Conservation (phyloP, 2,888 invertebrate species). For the Acronicta alni region DNA sequence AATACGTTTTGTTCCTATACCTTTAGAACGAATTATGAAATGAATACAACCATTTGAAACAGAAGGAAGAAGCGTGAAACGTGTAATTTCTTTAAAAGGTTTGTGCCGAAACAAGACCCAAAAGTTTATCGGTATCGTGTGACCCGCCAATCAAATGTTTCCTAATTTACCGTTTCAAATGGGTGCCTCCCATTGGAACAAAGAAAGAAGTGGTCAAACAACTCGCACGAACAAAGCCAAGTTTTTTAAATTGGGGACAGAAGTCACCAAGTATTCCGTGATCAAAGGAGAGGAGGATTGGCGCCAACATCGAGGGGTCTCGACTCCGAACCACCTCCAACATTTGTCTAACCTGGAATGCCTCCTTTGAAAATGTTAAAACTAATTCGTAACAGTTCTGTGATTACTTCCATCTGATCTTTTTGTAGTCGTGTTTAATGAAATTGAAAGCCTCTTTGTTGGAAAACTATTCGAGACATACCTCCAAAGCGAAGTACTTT, state of each 20-base stretch:
- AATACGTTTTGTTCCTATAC: conserved; percentile 41
- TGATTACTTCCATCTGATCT: conserved; percentile 72
- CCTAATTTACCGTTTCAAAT: conserved; percentile 70
- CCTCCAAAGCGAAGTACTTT: conserved; percentile 57
- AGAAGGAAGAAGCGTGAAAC: conserved; percentile 42
- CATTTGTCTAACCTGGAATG: conserved; percentile 84
- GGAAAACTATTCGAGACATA: conserved; percentile 70
- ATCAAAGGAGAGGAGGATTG: conserved; percentile 76
- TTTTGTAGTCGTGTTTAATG: conserved; percentile 77
- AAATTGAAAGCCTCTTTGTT: conserved; percentile 73
- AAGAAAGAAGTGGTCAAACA: conserved; percentile 73
- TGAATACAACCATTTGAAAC: conserved; percentile 60
- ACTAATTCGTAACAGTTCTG: conserved; percentile 82
- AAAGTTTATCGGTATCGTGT: conserved; percentile 65
- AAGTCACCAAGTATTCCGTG: conserved; percentile 73
- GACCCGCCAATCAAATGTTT: conserved; percentile 69
- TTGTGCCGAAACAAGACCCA: conserved; percentile 59
- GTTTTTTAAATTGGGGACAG: conserved; percentile 74
- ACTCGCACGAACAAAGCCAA: conserved; percentile 68
- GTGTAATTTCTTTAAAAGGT: conserved; percentile 67
- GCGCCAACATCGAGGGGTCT: conserved; percentile 64
- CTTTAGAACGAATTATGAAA: conserved; percentile 44
- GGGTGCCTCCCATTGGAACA: conserved; percentile 60
- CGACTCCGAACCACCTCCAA: conserved; percentile 66
- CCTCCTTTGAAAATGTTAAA: conserved; percentile 80